Percentiles rank a stretch among this genome's conserved stretches.
phyloP scores from a whole-genome alignment of 2,888 invertebrate species.

The Cryptocheilus praepositus region DNA sequence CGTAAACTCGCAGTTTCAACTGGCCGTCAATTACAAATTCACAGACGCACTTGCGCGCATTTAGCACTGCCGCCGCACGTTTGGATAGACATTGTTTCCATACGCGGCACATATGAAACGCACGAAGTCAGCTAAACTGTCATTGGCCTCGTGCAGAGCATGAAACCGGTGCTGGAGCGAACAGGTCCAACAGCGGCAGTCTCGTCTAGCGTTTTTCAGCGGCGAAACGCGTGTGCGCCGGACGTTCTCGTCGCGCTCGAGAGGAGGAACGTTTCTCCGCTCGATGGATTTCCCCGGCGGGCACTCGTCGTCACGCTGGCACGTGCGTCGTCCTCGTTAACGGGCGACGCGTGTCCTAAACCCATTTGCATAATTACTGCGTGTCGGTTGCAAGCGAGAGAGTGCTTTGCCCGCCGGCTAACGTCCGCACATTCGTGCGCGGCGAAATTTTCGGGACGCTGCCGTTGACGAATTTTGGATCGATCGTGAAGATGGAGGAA shows the following conservation, averaged over 20 bases:
- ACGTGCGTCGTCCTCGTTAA: constrained; percentile 59
- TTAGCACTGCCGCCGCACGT: too few relatives aligned
- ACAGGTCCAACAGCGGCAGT: too few relatives aligned
- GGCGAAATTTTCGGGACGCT: too few relatives aligned
- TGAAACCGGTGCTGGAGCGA: too few relatives aligned
- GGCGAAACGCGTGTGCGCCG: background rate
- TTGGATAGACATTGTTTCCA: too few relatives aligned
- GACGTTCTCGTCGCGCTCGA: constrained; percentile 1
- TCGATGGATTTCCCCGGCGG: constrained; percentile 33
- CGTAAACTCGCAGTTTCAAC: too few relatives aligned
- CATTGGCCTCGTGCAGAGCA: background rate
- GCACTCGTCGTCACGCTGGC: constrained; percentile 20
- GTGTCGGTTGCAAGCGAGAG: constrained; percentile 52
- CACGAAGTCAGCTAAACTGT: background rate
- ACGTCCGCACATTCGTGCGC: background rate
- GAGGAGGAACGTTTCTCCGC: constrained; percentile 36
- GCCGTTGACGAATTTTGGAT: too few relatives aligned
- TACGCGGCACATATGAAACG: constrained; percentile 5
- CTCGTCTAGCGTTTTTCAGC: too few relatives aligned
- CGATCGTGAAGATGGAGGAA: too few relatives aligned
- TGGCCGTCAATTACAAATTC: too few relatives aligned
- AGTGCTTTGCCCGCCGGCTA: constrained; percentile 33
- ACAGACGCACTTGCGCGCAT: too few relatives aligned
- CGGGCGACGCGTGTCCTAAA: constrained; percentile 61
- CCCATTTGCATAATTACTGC: constrained; percentile 68